Evolutionary conservation across 2,888 invertebrate genomes (phyloP).

Genomic region (Nomada ferruginata): DNA sequence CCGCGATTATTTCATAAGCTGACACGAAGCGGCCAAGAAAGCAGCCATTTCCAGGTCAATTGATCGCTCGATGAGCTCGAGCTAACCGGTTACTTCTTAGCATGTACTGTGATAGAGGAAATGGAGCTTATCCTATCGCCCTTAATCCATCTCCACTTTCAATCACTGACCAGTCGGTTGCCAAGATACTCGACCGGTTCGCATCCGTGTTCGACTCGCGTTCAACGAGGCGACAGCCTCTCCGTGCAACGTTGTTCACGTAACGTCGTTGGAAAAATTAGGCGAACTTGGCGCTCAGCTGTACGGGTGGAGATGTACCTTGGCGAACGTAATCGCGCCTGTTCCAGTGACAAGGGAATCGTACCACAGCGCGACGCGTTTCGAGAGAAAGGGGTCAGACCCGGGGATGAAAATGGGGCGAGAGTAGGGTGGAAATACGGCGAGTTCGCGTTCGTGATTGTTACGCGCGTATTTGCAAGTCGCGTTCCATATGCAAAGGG

Average conservation of each 20-base stretch:
- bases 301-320: conserved; percentile 18
- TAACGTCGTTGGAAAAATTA: not conserved
- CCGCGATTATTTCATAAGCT: conserved; percentile 57
- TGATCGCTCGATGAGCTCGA: conserved; percentile 49
- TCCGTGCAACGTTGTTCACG: not conserved
- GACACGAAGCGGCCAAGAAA: conserved; percentile 52
- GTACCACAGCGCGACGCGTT: not conserved
- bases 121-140: conserved; percentile 43
- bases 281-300: not conserved
- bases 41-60: conserved; percentile 59
- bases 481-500: conserved; percentile 71
- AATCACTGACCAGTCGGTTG: conserved; percentile 40
- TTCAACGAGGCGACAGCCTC: not conserved
- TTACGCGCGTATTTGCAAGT: conserved; percentile 70
- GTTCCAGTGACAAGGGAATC: conserved; percentile 36
- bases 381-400: conserved; percentile 15
- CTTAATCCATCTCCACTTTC: conserved; percentile 50
- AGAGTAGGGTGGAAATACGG: conserved; percentile 10
- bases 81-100: conserved; percentile 52
- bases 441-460: conserved; percentile 56
- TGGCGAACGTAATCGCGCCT: conserved; percentile 20
- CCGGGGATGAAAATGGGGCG: not conserved
- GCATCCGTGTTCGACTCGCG: conserved; percentile 39
- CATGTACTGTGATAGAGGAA: conserved; percentile 39
- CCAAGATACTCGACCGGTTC: conserved; percentile 60